phyloP scores from a whole-genome alignment of 2,888 invertebrate species.

The Amphipyra tragopoginis region DNA sequence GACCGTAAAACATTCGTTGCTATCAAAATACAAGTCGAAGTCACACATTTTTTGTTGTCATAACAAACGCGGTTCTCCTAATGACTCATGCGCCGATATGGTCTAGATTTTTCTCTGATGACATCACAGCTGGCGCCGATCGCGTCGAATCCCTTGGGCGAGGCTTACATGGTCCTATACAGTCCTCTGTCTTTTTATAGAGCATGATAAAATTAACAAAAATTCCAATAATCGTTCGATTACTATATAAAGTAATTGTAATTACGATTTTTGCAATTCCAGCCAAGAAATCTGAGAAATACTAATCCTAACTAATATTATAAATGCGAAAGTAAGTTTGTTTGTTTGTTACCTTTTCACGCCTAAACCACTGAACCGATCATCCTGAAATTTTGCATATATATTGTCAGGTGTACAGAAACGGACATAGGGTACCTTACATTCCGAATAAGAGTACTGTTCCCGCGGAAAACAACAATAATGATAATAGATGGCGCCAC shows the following conservation, averaged over 20 bases:
- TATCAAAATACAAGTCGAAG: conserved; percentile 4
- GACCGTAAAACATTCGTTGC: conserved; percentile 6
- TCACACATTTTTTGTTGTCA: conserved; percentile 9
- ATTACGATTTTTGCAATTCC: not conserved
- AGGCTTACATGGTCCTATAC: conserved; percentile 19
- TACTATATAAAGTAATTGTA: not conserved
- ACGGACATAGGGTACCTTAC: no score
- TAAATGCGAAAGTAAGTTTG: no score
- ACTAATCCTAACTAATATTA: no score
- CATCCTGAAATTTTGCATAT: no score
- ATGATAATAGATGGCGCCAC: no score
- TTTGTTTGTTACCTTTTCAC: no score
- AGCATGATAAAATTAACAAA: conserved; percentile 1
- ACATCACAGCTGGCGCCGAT: conserved; percentile 29
- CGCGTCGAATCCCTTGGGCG: conserved; percentile 2
- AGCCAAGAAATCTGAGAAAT: not conserved
- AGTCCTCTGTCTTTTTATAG: not conserved
- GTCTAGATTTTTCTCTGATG: conserved; percentile 44
- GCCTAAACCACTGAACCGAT: no score
- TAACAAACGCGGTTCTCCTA: conserved; percentile 7
- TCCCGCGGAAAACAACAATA: no score
- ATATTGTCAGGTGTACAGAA: no score
- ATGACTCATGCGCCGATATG: conserved; percentile 33
- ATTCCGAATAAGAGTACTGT: no score
- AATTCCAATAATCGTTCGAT: not conserved